Conservation (phyloP, 2,113 vertebrate genomes). For the Menura novaehollandiae region DNA sequence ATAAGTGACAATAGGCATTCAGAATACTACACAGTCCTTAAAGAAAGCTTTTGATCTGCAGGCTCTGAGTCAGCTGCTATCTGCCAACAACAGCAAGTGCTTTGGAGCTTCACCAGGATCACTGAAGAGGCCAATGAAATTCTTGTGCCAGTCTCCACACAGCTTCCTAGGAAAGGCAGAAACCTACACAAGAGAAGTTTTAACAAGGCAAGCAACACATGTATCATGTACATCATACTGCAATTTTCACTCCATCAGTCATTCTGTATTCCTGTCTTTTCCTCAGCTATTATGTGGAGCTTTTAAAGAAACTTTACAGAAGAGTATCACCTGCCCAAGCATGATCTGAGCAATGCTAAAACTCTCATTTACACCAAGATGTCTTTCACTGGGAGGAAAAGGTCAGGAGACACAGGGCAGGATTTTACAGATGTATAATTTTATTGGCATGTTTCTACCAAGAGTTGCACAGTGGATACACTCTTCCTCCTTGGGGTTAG, state of each 20-base stretch:
- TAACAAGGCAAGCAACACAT: rapidly evolving
- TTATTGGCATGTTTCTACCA: neutral
- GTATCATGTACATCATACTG: neutral
- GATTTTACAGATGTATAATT: neutral
- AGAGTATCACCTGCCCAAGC: neutral
- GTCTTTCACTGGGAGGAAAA: neutral
- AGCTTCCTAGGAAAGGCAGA: neutral
- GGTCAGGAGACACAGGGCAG: neutral
- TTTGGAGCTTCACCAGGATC: neutral
- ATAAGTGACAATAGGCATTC: rapidly evolving
- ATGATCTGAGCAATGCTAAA: neutral
- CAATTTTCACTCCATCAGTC: neutral
- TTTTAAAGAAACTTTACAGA: neutral
- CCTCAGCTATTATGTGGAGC: neutral
- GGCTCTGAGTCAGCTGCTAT: neutral
- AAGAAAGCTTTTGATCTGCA: neutral
- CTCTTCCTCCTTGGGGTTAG: neutral
- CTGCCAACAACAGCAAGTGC: rapidly evolving
- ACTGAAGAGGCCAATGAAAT: neutral
- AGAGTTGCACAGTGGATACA: neutral
- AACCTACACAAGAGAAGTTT: neutral
- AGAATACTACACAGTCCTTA: neutral
- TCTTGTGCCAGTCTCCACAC: neutral
- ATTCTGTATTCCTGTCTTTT: neutral
- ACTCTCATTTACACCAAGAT: neutral